These are phyloP conservation scores for Upupa epops DNA, from an alignment of 2,113 vertebrate species.

Conservation along the genomic window DNA sequence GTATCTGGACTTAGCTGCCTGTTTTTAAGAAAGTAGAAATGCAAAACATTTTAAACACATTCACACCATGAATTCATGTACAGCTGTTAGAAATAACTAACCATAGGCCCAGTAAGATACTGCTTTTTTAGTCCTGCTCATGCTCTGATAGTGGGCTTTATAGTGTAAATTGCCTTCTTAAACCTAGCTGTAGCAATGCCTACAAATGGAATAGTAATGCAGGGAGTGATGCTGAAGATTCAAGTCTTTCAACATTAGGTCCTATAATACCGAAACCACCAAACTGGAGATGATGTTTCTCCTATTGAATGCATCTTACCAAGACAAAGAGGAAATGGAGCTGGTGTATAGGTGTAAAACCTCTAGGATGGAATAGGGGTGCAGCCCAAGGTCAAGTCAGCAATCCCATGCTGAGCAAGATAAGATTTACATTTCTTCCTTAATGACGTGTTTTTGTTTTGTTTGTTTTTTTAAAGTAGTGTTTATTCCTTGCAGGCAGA, in stretches of 20 bases:
- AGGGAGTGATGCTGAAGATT: not conserved
- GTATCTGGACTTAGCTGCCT: not conserved
- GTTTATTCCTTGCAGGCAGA: not conserved
- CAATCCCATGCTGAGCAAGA: not conserved
- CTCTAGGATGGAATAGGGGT: not conserved
- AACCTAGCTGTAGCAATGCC: not conserved
- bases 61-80: not conserved
- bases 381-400: not conserved
- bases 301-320: not conserved
- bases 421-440: not conserved
- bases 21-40: conserved; percentile 8
- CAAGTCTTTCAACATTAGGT: not conserved
- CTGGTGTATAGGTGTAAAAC: not conserved
- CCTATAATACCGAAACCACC: not conserved
- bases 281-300: not conserved
- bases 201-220: not conserved
- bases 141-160: not conserved
- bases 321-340: not conserved
- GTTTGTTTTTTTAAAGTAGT: not conserved
- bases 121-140: not conserved
- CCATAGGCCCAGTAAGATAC: not conserved
- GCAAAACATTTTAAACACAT: not conserved
- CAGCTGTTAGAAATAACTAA: not conserved
- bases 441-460: not conserved
- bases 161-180: not conserved